Base-by-base conservation (phyloP, 2,888 invertebrate genomes). In the Meandrusa payeni region DNA sequence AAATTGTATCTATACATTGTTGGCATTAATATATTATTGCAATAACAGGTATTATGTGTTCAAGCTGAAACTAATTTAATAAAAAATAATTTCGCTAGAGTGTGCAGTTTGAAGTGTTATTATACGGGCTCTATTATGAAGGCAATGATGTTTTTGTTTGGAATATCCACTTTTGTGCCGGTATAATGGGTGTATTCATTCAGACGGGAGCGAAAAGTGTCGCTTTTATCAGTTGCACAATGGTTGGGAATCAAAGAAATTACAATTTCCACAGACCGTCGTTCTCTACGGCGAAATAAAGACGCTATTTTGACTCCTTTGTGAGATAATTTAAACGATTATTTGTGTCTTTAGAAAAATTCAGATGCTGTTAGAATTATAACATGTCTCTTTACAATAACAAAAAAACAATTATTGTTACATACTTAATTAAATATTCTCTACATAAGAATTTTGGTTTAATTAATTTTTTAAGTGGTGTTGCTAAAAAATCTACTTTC, bases 101-200 rank as follows among this genome's bases (percentile, higher is more conserved):
- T 36, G 28, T 44, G 68, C 64, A 73, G 68, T 66, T 64, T 54
- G 68, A 70, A 75, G 76, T 79, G 76, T 75, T 77, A n/a, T 76
- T 69, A 72, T 71, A 52, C 71, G 50, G 53, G 27, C 31, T 44
- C 64, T 67, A 49, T 69, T 74, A 75, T 77, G 72, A 70, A 67
- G 61, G 65, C 69, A 72, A 73, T 74, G 71, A 76, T 78, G 74
- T 77, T 80, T 79, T 81, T 81, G 79, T 78, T 79, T 78, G 74
- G 68, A 76, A 77, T 72, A 76, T 75, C 75, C 74, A 82, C 81
- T 81, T 82, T 83, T 83, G 80, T 85, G 75, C 71, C 64, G 57
- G 66, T 68, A 81, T 83, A 85, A 86, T 83, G 79, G 79, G 77
- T 77, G 80, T 83, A 82, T 81, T 83, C 81, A 83, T 81, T 78